Evolutionary conservation across 2,113 vertebrate species (phyloP).

Genomic region (Serinus canaria): DNA sequence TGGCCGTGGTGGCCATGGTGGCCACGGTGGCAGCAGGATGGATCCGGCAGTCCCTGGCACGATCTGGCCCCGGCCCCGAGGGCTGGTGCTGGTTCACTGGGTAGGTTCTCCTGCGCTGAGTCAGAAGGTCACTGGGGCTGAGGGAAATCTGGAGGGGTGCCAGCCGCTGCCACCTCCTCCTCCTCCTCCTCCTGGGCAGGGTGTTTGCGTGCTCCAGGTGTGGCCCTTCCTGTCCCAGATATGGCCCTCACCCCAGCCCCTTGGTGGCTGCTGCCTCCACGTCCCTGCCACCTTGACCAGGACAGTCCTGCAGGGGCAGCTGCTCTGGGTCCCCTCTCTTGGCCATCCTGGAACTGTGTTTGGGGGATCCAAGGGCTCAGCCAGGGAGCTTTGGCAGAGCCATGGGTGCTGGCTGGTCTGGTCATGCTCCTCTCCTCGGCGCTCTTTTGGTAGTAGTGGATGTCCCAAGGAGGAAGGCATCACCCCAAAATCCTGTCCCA

Average conservation of each 20-base stretch:
- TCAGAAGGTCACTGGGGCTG: slow-evolving; percentile 73
- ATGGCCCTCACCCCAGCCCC: neutral
- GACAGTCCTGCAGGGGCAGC: neutral
- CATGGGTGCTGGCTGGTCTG: neutral
- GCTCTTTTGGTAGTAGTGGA: neutral
- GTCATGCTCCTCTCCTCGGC: neutral
- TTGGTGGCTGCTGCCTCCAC: neutral
- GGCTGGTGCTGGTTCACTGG: slow-evolving; percentile 31
- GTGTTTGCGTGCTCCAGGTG: slow-evolving; percentile 19
- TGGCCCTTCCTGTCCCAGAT: slow-evolving; percentile 49
- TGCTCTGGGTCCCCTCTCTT: neutral
- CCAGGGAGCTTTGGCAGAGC: neutral
- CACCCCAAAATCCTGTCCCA: neutral
- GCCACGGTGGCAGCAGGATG: neutral
- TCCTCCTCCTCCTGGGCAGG: neutral
- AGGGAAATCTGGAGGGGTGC: slow-evolving; percentile 17
- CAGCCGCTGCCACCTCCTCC: neutral
- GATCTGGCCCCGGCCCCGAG: neutral
- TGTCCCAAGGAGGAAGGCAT: neutral
- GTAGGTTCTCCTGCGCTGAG: slow-evolving; percentile 62
- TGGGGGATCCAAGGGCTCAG: neutral
- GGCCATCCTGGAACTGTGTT: fast-evolving
- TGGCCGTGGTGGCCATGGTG: neutral
- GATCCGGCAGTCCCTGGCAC: neutral
- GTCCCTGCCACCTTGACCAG: neutral